Evolutionary conservation across 2,888 invertebrate genomes (phyloP).

Genomic region (Drosophila kanekoi): DNA sequence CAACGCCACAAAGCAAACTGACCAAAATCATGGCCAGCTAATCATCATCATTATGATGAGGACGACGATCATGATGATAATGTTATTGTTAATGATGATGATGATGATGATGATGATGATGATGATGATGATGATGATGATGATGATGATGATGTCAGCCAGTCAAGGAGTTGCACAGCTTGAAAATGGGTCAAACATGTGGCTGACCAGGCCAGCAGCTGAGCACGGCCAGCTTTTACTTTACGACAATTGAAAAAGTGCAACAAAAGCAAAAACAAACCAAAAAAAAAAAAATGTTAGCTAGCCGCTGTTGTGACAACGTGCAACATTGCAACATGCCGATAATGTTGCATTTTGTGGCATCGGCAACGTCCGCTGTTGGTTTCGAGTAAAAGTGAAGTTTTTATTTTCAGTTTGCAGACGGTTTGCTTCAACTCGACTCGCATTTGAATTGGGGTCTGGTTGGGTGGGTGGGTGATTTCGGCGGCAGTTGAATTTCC

Average conservation of each 20-base stretch:
- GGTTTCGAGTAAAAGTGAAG: slow-evolving; percentile 16
- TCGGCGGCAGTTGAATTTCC: slow-evolving; percentile 18
- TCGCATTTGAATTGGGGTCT: not conserved
- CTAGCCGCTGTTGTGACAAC: not conserved
- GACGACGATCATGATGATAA: slow-evolving; percentile 10
- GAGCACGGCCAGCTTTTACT: slow-evolving; percentile 59
- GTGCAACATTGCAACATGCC: not conserved
- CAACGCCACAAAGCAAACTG: slow-evolving; percentile 7
- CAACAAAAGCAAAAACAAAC: not conserved
- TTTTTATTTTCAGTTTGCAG: slow-evolving; percentile 14
- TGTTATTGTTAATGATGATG: not conserved
- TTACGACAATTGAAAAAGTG: slow-evolving; percentile 45
- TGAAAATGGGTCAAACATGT: slow-evolving; percentile 67
- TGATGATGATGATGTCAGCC: slow-evolving; percentile 27
- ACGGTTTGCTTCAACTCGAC: not conserved
- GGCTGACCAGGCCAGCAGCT: slow-evolving; percentile 48
- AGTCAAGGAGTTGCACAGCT: slow-evolving; percentile 22
- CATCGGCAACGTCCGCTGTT: slow-evolving; percentile 14
- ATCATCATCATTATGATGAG: slow-evolving; percentile 8
- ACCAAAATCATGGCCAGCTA: slow-evolving; percentile 47
- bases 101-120: slow-evolving; percentile 13
- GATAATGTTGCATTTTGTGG: slow-evolving; percentile 15
- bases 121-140: not conserved
- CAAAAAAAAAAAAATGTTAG: not conserved
- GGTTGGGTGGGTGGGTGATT: not conserved